Conservation (phyloP, 1,140 invertebrate genomes). For the Zelostemma sp. region DNA sequence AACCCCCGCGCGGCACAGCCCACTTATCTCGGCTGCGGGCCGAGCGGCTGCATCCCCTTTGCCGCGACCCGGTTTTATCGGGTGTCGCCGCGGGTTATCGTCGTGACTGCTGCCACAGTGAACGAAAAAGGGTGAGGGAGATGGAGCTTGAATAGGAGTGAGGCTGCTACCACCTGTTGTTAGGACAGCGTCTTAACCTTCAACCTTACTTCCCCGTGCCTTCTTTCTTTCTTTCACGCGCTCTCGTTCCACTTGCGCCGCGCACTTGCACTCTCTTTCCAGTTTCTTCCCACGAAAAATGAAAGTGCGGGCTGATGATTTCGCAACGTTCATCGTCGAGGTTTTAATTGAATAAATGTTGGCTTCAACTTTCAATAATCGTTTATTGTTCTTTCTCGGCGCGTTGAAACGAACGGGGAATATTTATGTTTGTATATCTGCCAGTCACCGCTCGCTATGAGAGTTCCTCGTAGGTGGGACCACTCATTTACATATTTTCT, state of each 20-base stretch:
- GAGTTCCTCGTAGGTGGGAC: slow-evolving; percentile 35
- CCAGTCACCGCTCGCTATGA: slow-evolving; percentile 53
- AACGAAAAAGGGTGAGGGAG: slow-evolving; percentile 35
- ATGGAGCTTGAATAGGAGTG: slow-evolving; percentile 45
- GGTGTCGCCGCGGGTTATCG: slow-evolving; percentile 65
- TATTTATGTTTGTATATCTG: slow-evolving; percentile 51
- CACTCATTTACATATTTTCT: slow-evolving; percentile 50
- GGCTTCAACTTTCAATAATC: slow-evolving; percentile 48
- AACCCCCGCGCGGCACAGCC: slow-evolving; percentile 32
- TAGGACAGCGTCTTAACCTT: slow-evolving; percentile 63
- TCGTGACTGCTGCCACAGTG: slow-evolving; percentile 52
- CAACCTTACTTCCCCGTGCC: slow-evolving; percentile 25
- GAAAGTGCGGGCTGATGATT: not conserved
- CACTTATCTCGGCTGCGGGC: slow-evolving; percentile 52
- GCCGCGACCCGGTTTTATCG: slow-evolving; percentile 61
- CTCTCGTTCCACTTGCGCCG: not conserved
- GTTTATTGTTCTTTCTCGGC: slow-evolving; percentile 47
- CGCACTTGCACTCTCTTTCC: not conserved
- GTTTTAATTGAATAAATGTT: slow-evolving; percentile 38
- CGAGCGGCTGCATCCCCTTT: slow-evolving; percentile 22
- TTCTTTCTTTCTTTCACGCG: slow-evolving; percentile 22
- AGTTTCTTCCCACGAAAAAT: not conserved
- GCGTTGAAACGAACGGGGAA: slow-evolving; percentile 31
- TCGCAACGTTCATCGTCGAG: not conserved
- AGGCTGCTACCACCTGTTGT: slow-evolving; percentile 67